A percentile compares a stretch with the other conserved stretches of the same genome.
Evolutionary conservation across 2,797 vertebrate species (phyloP).

Genomic region (Argyrosomus regius): DNA sequence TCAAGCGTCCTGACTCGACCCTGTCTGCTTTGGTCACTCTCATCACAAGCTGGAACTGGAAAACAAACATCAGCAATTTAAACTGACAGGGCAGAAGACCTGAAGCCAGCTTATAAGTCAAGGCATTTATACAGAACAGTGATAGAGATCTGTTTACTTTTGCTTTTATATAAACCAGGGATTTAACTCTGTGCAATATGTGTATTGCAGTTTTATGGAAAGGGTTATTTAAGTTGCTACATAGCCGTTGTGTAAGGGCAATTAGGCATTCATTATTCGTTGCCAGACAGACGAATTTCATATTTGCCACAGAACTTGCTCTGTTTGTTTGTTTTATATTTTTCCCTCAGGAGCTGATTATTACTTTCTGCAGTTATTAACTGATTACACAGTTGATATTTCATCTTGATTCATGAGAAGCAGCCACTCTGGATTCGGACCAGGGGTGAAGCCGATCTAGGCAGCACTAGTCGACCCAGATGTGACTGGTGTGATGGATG

Average conservation of each 20-base stretch:
- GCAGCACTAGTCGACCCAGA: conserved; percentile 62
- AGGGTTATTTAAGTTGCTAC: conserved; percentile 14
- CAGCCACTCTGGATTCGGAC: conserved; percentile 33
- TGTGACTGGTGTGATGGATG: conserved; percentile 74
- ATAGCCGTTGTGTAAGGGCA: not conserved
- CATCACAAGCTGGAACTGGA: conserved; percentile 26
- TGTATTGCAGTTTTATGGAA: conserved; percentile 12
- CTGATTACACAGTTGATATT: conserved; percentile 14
- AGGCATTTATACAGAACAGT: conserved; percentile 30
- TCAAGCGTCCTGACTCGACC: conserved; percentile 54
- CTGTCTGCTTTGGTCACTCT: conserved; percentile 27
- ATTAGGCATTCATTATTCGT: not conserved
- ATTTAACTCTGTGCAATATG: conserved; percentile 10
- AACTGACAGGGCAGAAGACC: conserved; percentile 39
- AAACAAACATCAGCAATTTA: conserved; percentile 62
- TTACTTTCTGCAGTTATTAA: conserved; percentile 39
- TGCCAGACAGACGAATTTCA: conserved; percentile 2
- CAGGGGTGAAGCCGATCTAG: conserved; percentile 27
- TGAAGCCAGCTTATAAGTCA: conserved; percentile 47
- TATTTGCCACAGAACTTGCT: not conserved
- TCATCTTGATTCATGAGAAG: conserved; percentile 40
- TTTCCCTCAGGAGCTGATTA: not conserved
- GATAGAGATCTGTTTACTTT: conserved; percentile 35
- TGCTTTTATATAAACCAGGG: conserved; percentile 27
- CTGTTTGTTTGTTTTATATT: not conserved